Percentiles rank a stretch among this genome's conserved stretches.
phyloP scores from a whole-genome alignment of 2,113 vertebrate genomes.

The Asarcornis scutulata region DNA sequence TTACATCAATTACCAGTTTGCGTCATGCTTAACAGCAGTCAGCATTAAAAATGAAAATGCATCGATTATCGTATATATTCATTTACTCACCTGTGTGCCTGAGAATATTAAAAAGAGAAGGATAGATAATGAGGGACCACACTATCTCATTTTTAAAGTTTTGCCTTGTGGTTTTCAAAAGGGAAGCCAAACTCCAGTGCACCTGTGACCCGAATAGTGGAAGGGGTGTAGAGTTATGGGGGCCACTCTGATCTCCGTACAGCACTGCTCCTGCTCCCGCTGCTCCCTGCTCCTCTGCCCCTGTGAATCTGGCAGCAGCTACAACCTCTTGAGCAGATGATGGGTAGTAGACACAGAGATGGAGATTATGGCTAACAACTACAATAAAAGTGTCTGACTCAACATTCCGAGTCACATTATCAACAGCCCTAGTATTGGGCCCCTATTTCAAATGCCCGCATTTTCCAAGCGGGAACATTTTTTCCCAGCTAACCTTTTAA shows the following conservation, averaged over 20 bases:
- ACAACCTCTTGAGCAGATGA: conserved; percentile 51
- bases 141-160: not conserved
- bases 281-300: conserved; percentile 42
- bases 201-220: not conserved
- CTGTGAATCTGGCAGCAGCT: conserved; percentile 53
- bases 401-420: not conserved
- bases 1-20: not conserved
- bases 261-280: conserved; percentile 54
- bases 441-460: not conserved
- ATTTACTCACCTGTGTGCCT: not conserved
- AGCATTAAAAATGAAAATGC: not conserved
- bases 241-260: not conserved
- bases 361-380: conserved; percentile 48
- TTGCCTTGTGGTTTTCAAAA: not conserved
- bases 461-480: not conserved
- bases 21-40: not conserved
- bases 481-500: conserved; percentile 8
- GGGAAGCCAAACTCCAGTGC: not conserved
- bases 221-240: not conserved
- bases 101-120: not conserved
- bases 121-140: not conserved
- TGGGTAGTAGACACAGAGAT: conserved; percentile 52
- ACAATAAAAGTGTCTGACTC: conserved; percentile 43
- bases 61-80: not conserved
- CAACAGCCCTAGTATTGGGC: not conserved